Evolutionary conservation across 2,113 vertebrate genomes (phyloP), one percentile per base, ranked within the genome.

Genomic region (Papio anubis): DNA sequence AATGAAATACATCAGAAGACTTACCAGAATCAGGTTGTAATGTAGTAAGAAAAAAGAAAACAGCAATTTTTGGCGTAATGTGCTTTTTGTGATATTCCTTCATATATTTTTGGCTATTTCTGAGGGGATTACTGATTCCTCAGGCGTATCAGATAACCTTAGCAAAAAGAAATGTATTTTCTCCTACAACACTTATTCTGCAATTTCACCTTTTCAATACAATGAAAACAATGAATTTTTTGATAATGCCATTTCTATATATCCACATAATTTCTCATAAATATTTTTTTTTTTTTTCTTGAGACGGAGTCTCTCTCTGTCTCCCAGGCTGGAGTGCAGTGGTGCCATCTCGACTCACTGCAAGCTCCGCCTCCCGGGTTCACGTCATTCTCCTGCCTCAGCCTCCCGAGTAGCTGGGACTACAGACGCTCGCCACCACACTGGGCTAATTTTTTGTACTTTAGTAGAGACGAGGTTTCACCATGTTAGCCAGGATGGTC

Each of bases 21-120:
- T 95, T 78, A 95, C 38, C 25, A 89, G 59, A 91, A 85, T 93
- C 52, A 78, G 23, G 4, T 64, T 80, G 52, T 81, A 93, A 85
- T 8, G 12, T 50, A 76, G 86, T 38, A 55, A 59, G 21, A 18
- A 30, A 88, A 83, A 88, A 70, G 27, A 13, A 92, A 72, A 88
- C 5, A 80, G 21, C 32, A 80, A 32, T 72, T n/a, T 70, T 64
- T 38, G 18, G 35, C 20, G 21, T 32, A 43, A 57, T 64, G 23
- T 75, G 13, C 25, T 81, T 0, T 89, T 55, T 87, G 45, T 23
- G 50, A 18, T 23, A 64, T 78, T 45, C 48, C 20, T 90, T 95
- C 45, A 7, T 9, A 0, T 75, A 14, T 25, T 82, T 76, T 81
- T 90, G 64, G 23, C 25, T 83, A 50, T 57, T 96, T 96, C 40